Evolutionary conservation across 2,797 vertebrate species (phyloP).

Genomic region (Psittacula echo): DNA sequence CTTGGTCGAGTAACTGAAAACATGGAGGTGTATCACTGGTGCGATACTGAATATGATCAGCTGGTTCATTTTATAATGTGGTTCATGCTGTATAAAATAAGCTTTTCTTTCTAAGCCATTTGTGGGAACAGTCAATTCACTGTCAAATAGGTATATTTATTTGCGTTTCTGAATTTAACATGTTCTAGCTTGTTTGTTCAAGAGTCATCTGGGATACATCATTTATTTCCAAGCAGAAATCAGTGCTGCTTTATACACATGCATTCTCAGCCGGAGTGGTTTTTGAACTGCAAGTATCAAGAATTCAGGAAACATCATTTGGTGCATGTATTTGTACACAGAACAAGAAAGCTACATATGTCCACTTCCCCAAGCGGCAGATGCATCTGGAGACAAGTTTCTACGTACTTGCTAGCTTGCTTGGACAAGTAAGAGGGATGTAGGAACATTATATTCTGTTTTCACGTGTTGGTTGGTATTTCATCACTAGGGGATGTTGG

Average conservation of each 20-base stretch:
- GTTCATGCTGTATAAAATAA: neutral
- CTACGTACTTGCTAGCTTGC: neutral
- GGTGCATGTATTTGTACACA: neutral
- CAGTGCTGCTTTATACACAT: neutral
- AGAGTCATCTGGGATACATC: neutral
- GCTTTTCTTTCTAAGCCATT: neutral
- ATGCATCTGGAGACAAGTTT: neutral
- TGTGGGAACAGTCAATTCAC: neutral
- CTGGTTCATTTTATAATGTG: neutral
- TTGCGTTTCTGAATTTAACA: neutral
- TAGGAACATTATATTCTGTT: rapidly evolving
- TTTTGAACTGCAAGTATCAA: neutral
- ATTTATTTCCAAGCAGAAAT: neutral
- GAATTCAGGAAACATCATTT: neutral
- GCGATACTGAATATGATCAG: neutral
- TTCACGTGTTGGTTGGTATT: neutral
- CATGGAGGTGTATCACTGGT: neutral
- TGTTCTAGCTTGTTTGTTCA: rapidly evolving
- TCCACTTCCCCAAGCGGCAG: rapidly evolving
- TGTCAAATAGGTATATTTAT: neutral
- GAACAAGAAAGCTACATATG: neutral
- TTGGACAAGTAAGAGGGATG: neutral
- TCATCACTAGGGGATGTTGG: rapidly evolving
- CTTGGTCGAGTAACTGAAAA: neutral
- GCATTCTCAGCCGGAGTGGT: neutral